These are phyloP conservation scores for Antidorcas marsupialis DNA, from an alignment of 2,113 vertebrate genomes.

Conservation along the genomic window DNA sequence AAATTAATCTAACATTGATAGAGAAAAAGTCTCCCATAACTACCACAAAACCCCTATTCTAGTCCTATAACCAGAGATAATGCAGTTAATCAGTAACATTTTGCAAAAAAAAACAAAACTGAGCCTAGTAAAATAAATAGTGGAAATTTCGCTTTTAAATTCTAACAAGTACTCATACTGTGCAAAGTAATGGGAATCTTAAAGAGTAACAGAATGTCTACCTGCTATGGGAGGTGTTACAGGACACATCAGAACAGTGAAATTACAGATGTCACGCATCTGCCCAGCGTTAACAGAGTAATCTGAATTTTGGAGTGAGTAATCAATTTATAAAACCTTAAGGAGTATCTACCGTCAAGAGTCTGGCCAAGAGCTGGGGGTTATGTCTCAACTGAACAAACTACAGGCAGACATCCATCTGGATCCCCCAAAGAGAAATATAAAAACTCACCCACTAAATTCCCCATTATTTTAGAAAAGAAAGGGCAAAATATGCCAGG, in stretches of 20 bases:
- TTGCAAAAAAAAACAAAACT: not conserved
- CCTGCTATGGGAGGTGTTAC: not conserved
- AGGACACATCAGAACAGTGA: not conserved
- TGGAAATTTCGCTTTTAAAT: not conserved
- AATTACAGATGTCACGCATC: not conserved
- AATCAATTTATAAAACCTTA: not conserved
- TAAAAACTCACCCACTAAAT: not conserved
- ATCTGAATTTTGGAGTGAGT: not conserved
- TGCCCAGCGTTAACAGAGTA: not conserved
- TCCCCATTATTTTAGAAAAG: not conserved
- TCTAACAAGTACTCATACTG: not conserved
- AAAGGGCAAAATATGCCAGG: not conserved
- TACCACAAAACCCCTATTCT: not conserved
- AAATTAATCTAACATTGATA: not conserved
- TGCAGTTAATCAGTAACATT: not conserved
- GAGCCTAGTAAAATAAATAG: constrained; percentile 1
- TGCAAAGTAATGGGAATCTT: not conserved
- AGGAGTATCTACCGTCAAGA: not conserved
- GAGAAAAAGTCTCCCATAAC: not conserved
- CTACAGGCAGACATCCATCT: not conserved
- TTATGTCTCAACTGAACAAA: not conserved
- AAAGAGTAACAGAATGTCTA: not conserved
- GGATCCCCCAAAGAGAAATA: not conserved
- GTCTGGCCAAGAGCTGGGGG: not conserved
- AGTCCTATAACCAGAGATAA: not conserved